Percentiles rank a stretch among this genome's conserved stretches.
Evolutionary conservation across 2,113 vertebrate species (phyloP).

Genomic region (Xerus inauris): DNA sequence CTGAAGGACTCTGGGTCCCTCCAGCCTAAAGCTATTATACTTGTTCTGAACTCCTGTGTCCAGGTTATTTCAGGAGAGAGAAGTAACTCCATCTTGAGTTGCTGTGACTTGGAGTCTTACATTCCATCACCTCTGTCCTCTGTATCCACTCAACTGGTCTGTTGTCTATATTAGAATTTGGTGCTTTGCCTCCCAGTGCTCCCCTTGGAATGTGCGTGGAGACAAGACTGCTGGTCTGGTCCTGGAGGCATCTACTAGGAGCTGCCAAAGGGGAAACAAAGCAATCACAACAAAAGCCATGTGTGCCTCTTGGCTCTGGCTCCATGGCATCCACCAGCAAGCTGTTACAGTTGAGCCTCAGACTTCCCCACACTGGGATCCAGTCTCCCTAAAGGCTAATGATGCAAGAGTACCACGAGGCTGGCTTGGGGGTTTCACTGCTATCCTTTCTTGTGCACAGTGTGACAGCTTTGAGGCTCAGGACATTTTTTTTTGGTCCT

Average conservation of each 20-base stretch:
- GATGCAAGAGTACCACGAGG: background rate
- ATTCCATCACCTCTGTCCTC: background rate
- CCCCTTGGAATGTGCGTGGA: background rate
- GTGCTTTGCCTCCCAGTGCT: background rate
- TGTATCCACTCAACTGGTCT: background rate
- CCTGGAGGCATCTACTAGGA: background rate
- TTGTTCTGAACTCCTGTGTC: no score
- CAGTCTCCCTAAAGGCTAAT: background rate
- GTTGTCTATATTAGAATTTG: background rate
- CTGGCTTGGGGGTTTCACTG: background rate
- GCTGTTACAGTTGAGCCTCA: background rate
- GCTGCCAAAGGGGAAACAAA: background rate
- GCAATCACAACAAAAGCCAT: background rate
- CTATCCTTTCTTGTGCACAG: background rate
- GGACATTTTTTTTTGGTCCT: background rate
- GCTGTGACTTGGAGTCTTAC: background rate
- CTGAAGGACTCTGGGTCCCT: background rate
- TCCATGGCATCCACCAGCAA: background rate
- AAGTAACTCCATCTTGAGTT: background rate
- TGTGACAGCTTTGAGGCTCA: background rate
- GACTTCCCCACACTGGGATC: background rate
- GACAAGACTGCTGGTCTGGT: background rate
- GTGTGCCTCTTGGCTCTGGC: background rate
- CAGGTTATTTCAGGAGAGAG: background rate
- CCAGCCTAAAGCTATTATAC: background rate